Percentiles rank a stretch among this genome's conserved stretches.
Evolutionary conservation across 2,797 vertebrate genomes (phyloP).

Genomic region (Champsocephalus gunnari): DNA sequence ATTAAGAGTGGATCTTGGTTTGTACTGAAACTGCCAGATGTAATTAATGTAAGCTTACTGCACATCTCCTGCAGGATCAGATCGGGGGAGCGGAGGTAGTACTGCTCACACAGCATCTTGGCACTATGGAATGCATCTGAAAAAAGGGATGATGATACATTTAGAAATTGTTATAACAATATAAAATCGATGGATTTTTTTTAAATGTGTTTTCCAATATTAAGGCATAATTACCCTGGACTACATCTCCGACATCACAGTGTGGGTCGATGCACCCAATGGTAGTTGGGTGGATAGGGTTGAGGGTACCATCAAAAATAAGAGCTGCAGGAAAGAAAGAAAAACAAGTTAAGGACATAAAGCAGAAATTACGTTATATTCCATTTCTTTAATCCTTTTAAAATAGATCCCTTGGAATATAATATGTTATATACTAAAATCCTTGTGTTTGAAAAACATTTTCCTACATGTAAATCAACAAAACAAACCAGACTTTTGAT

Average conservation of each 20-base stretch:
- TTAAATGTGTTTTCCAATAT: too few species aligned
- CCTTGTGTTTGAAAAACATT: neutral
- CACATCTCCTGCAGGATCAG: slow-evolving; percentile 89
- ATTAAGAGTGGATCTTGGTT: neutral
- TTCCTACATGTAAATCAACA: neutral
- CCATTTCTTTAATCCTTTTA: too few species aligned
- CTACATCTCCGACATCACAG: slow-evolving; percentile 89
- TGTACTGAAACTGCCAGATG: slow-evolving; percentile 4
- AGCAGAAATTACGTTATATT: neutral
- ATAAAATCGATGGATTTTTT: neutral
- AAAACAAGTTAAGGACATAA: neutral
- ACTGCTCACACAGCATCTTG: slow-evolving; percentile 95
- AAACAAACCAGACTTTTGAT: neutral
- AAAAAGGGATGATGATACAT: neutral
- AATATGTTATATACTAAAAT: too few species aligned
- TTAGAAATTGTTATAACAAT: neutral
- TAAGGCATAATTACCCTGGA: slow-evolving; percentile 85
- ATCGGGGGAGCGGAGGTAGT: slow-evolving; percentile 92
- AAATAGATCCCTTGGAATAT: too few species aligned
- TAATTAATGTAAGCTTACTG: slow-evolving; percentile 79
- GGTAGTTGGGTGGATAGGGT: slow-evolving; percentile 93
- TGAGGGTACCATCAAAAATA: slow-evolving; percentile 92
- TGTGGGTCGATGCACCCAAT: slow-evolving; percentile 94
- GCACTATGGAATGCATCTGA: slow-evolving; percentile 93
- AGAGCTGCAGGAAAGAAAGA: slow-evolving; percentile 81